Base-by-base conservation (phyloP, 37 sponge, comb jelly and placozoan genomes). In the Beroe forskalii region DNA sequence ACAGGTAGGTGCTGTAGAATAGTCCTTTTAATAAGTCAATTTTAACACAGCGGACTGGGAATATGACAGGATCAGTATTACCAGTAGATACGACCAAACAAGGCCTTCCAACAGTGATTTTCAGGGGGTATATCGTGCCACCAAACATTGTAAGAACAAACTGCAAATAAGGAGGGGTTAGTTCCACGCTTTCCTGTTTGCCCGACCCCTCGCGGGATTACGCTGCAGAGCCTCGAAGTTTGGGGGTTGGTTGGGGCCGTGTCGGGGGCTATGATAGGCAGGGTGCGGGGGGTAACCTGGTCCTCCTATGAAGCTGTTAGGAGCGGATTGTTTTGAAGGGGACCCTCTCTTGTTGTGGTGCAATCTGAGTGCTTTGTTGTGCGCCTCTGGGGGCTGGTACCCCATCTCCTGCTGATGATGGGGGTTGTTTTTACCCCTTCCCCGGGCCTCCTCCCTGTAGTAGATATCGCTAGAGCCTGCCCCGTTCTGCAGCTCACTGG, bases 161-260 rank as follows among this genome's bases (percentile, higher is more conserved):
- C n/a, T n/a, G n/a, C n/a, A n/a, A n/a, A n/a, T n/a, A n/a, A n/a
- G n/a, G n/a, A n/a, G n/a, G n/a, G n/a, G 66, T 63, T 63, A 63
- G 66, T 63, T 63, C 23, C 66, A 3, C 2, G 28, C 66, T 20
- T 30, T 6, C 4, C 28, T 3, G 17, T 9, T 20, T 23, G 28
- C 66, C 25, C 66, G 66, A 4, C 66, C 66, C n/a, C 25, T 63
- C 23, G 28, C 66, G 9, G 66, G 66, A 24, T 30, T 8, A 24
- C 66, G 14, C 66, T 63, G 20, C 25, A 63, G 66, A 63, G 66
- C 14, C 4, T 63, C 66, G n/a, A 63, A 63, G 66, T 63, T 63
- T 4, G 66, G 66, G 25, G 66, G 66, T 63, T 63, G 28, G 66
- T 63, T 63, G n/a, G 66, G 20, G 9, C n/a, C n/a, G n/a, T n/a